Evolutionary conservation across 2,888 invertebrate species (phyloP), one percentile per base, ranked within the genome.

Genomic region (Acrocera orbiculus): DNA sequence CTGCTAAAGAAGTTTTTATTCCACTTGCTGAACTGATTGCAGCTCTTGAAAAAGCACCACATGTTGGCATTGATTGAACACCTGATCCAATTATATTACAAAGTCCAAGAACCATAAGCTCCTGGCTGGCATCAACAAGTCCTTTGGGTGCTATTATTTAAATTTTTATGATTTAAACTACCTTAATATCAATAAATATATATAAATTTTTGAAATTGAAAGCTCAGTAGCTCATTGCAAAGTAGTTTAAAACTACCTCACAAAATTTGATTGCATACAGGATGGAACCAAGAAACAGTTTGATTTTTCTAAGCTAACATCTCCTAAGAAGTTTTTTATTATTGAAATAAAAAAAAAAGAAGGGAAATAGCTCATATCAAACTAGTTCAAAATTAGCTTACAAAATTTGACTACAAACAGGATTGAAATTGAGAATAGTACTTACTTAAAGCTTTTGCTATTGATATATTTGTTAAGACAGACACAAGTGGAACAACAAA

Each of bases 361-460:
- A n/a, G n/a, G n/a, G n/a, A n/a, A n/a, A n/a, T n/a, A n/a, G n/a
- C n/a, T n/a, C n/a, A n/a, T n/a, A n/a, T n/a, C n/a, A n/a, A n/a
- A n/a, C n/a, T n/a, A n/a, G n/a, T n/a, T n/a, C n/a, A n/a, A n/a
- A n/a, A n/a, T n/a, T n/a, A n/a, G n/a, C n/a, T n/a, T n/a, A n/a
- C n/a, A n/a, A n/a, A n/a, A n/a, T n/a, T n/a, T n/a, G n/a, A n/a
- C n/a, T n/a, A n/a, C n/a, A n/a, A n/a, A n/a, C n/a, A n/a, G n/a
- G n/a, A 27, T 27, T 15, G 3, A 15, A 28, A 14, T 28, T 15
- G 8, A 11, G 6, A 5, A 25, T 4, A 25, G 33, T 27, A 65
- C 73, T 72, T 61, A 90, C 92, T 72, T 58, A 90, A 83, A 9
- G 83, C 76, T 63, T 92, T 93, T 19, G 89, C 90, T 44, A 95